Conservation (phyloP, 2,113 vertebrate species). For the Elachura formosa region DNA sequence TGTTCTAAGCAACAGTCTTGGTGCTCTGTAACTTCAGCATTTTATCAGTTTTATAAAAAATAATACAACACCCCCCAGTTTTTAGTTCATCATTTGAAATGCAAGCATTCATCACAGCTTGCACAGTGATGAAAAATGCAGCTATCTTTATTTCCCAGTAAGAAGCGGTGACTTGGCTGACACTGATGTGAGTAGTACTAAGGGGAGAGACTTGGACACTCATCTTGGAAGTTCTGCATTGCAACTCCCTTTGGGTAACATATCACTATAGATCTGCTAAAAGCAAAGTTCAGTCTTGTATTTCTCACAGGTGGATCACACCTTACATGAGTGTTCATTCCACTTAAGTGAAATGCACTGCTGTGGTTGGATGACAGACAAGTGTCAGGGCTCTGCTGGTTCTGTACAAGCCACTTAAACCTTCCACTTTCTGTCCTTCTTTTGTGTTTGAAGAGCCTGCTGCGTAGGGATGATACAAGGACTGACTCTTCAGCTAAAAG, state of each 20-base stretch:
- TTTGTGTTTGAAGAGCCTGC: background rate
- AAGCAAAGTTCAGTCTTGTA: background rate
- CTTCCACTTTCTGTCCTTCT: background rate
- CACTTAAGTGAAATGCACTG: background rate
- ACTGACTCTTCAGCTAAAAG: background rate
- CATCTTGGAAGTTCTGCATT: background rate
- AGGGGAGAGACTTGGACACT: background rate
- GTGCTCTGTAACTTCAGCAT: background rate
- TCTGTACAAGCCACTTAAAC: background rate
- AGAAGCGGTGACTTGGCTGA: background rate
- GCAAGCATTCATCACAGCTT: background rate
- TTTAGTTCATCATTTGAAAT: background rate
- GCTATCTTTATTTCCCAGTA: background rate
- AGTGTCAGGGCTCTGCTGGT: background rate
- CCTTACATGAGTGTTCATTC: background rate
- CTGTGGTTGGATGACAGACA: background rate
- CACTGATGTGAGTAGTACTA: background rate
- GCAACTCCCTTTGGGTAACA: background rate
- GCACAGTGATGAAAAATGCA: background rate
- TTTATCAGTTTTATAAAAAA: background rate
- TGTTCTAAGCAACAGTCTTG: background rate
- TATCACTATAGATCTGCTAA: background rate
- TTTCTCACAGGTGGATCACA: background rate
- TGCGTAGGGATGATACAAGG: background rate
- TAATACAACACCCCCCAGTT: accelerated